Base-by-base conservation (phyloP, 37 sponge, comb jelly and placozoan genomes). In the Hexactinellida sp. region DNA sequence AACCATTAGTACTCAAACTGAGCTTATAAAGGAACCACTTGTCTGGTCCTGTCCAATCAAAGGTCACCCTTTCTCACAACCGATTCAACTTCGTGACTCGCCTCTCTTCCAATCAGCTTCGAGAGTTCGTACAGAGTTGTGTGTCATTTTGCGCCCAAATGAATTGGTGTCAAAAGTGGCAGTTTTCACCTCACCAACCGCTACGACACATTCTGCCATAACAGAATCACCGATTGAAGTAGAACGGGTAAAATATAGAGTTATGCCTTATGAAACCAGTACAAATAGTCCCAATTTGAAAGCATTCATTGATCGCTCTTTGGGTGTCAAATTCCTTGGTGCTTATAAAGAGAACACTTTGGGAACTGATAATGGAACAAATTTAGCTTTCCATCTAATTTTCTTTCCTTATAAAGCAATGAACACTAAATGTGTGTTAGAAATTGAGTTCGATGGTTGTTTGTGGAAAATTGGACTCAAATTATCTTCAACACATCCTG, bases 51-150 rank as follows among this genome's bases (percentile, higher is more conserved):
- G 30, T n/a, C 76, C 76, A 10, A 63, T 63, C 30, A 10, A 28
- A 10, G 25, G 76, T 7, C 76, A 63, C 30, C 76, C 76, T 63
- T 25, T 23, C 25, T 32, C 28, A 10, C 28, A 28, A 63, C 21
- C 76, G 3, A 10, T 25, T 7, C 76, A 63, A 32, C 34, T 25
- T 7, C 5, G 28, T n/a, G 30, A 63, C 30, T 3, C 76, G 3
- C 76, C 76, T 7, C 3, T 63, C 76, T 23, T 63, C 76, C 76
- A 63, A 63, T 63, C 76, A 63, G 76, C 76, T 63, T 63, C 76
- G 3, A 23, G 76, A 32, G 76, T 63, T n/a, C 76, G 76, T 32
- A 63, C 25, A 32, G 76, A 63, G 34, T 3, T 63, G 34, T 63
- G 76, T 63, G 19, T 63, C 34, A 28, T 63, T n/a, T n/a, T 63